Evolutionary conservation across 2,888 invertebrate species (phyloP), one percentile per base, ranked within the genome.

Genomic region (Galeopsomyia nigrocyanea): DNA sequence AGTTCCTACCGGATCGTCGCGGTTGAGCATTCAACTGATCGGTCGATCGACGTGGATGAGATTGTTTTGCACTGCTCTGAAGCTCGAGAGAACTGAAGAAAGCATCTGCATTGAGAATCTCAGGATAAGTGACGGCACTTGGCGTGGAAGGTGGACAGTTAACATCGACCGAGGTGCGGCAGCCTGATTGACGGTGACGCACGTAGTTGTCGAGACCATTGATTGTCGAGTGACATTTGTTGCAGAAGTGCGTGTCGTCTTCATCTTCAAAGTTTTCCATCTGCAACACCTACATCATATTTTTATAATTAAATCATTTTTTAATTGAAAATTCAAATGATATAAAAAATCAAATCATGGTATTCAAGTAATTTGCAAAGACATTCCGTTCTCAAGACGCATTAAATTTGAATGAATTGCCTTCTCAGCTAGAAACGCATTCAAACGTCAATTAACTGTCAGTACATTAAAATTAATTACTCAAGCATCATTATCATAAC

Each of bases 181-280:
- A 95, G 77, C 90, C 90, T 47, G 89, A 88, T 82, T 94, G 94
- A 56, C 96, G 91, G 82, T 97, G 97, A 51, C 90, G 90, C 31
- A 97, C 91, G 84, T 97, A 97, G 84, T 93, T 94, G 55, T 94
- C 93, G n/a, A 97, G 88, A 0, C 97, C 97, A 50, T 91, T 87
- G 74, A 97, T 92, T 3, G 96, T 95, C 19, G 89, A 84, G 79
- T 94, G 93, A 87, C 97, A 97, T 82, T 94, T 94, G 80, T 96
- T 92, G 87, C 97, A 97, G 76, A 95, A 90, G 83, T 97, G 97
- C 5, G 90, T 92, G 86, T 97, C 95, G 68, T 95, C 94, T 62
- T 95, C 93, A 74, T 92, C 91, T 46, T 75, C 73, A 47, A 31
- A 75, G 50, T 6, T 58, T n/a, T 75, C 66, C 73, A 75, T 75